Percentiles rank a stretch among this genome's conserved stretches.
phyloP scores from a whole-genome alignment of 2,797 vertebrate genomes.

The Manis pentadactyla region DNA sequence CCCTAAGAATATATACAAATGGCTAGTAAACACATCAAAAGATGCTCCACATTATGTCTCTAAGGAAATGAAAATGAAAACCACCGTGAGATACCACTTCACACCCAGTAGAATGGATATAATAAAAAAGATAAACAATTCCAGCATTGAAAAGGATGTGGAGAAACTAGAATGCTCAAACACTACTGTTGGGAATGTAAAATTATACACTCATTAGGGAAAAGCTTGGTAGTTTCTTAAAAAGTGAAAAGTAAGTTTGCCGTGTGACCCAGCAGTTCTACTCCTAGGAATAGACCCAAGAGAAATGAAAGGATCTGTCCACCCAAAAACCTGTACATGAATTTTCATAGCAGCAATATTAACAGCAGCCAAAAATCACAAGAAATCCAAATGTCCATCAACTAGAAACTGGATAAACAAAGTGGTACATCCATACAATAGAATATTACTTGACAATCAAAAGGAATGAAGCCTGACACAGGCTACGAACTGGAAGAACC shows the following conservation, averaged over 20 bases:
- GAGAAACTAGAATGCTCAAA: neutral
- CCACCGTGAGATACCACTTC: neutral
- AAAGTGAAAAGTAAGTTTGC: neutral
- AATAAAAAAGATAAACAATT: too few relatives aligned
- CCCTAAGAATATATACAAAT: neutral
- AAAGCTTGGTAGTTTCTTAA: neutral
- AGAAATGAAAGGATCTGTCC: neutral
- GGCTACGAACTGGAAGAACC: fast-evolving
- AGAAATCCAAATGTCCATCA: neutral
- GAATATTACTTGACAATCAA: neutral
- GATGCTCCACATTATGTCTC: neutral
- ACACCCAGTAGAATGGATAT: neutral
- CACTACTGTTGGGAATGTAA: neutral
- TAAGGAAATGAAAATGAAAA: neutral
- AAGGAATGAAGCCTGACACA: neutral
- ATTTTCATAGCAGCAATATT: neutral
- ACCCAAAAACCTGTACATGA: neutral
- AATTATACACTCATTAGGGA: neutral
- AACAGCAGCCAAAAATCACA: neutral
- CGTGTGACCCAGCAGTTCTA: neutral
- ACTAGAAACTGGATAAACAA: neutral
- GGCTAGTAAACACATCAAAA: neutral
- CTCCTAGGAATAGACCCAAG: neutral
- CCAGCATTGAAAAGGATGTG: neutral
- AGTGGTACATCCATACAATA: too few relatives aligned